phyloP scores from a whole-genome alignment of 2,888 invertebrate species.

The Thumatha senex region DNA sequence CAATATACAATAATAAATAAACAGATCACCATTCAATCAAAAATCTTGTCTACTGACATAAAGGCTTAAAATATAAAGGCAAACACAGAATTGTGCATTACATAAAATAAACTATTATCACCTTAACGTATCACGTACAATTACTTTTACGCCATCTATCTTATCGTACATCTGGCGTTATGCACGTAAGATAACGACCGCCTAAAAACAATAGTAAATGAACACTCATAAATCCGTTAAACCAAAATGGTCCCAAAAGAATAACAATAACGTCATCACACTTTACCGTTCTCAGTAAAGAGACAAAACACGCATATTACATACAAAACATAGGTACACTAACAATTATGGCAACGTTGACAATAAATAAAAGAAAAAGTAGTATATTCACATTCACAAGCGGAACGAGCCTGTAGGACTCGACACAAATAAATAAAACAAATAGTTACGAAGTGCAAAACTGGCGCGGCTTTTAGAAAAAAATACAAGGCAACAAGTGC shows the following conservation, averaged over 20 bases:
- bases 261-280: slow-evolving; percentile 78
- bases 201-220: slow-evolving; percentile 43
- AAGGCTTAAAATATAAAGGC: slow-evolving; percentile 62
- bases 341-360: slow-evolving; percentile 83
- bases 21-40: slow-evolving; percentile 41
- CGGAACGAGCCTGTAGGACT: slow-evolving; percentile 53
- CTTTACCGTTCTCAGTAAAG: slow-evolving; percentile 61
- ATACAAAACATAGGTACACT: slow-evolving; percentile 74
- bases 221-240: slow-evolving; percentile 57
- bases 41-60: slow-evolving; percentile 56
- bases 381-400: slow-evolving; percentile 71
- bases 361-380: slow-evolving; percentile 79
- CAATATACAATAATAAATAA: slow-evolving; percentile 65
- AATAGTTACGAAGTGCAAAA: slow-evolving; percentile 54
- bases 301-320: slow-evolving; percentile 77
- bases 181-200: slow-evolving; percentile 40
- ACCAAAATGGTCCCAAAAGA: slow-evolving; percentile 80
- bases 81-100: slow-evolving; percentile 77
- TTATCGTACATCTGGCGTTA: slow-evolving; percentile 66
- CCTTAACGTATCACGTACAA: slow-evolving; percentile 57
- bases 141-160: slow-evolving; percentile 43
- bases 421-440: slow-evolving; percentile 68
- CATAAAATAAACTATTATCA: slow-evolving; percentile 77
- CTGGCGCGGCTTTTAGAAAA: slow-evolving; percentile 71
- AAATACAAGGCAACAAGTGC: slow-evolving; percentile 83